A percentile compares a stretch with the other conserved stretches of the same genome.
Conservation (phyloP, 2,113 vertebrate genomes). For the Rhinopithecus roxellana region DNA sequence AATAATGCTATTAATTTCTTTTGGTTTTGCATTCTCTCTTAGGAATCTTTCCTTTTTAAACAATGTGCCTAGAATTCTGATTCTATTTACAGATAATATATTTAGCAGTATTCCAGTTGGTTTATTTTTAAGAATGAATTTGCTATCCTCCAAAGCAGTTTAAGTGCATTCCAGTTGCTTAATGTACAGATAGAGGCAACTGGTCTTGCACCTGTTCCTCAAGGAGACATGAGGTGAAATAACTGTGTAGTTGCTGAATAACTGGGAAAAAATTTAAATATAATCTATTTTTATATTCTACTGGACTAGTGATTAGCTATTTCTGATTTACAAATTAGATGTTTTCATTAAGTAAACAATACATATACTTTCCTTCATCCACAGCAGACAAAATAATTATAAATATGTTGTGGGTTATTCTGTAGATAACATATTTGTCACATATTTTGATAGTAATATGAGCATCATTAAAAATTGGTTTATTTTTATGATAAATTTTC, state of each 20-base stretch:
- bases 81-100: constrained; percentile 52
- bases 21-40: neutral
- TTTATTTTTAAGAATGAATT: constrained; percentile 78
- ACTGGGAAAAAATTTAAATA: neutral
- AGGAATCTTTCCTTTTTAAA: constrained; percentile 29
- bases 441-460: constrained; percentile 16
- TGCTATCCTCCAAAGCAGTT: constrained; percentile 60
- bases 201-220: constrained; percentile 76
- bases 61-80: neutral
- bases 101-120: constrained; percentile 49
- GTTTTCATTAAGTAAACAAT: neutral
- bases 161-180: constrained; percentile 76
- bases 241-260: constrained; percentile 39
- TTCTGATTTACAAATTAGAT: constrained; percentile 4
- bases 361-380: neutral
- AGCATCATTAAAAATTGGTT: neutral
- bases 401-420: neutral
- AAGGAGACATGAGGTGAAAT: constrained; percentile 55
- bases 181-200: constrained; percentile 63
- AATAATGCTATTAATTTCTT: constrained; percentile 36
- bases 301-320: neutral
- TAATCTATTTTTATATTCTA: constrained; percentile 41
- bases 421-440: constrained; percentile 1
- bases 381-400: neutral
- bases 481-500: neutral